Conservation (phyloP, 1,140 invertebrate genomes). For the Polypedilum pembai region DNA sequence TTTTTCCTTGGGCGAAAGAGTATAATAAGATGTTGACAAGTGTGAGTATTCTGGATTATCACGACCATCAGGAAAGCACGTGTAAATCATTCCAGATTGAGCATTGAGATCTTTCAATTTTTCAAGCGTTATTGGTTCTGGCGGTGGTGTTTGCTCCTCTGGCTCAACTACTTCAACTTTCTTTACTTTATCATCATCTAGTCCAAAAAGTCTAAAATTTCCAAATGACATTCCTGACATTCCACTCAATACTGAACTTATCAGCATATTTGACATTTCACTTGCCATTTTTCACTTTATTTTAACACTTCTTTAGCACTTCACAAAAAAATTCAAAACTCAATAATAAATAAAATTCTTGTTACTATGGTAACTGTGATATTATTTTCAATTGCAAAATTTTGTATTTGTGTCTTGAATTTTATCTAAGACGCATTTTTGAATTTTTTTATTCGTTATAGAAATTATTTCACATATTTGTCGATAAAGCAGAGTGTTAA, state of each 20-base stretch:
- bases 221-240: no score
- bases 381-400: not conserved
- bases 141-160: not conserved
- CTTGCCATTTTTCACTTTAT: constrained; percentile 26
- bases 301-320: not conserved
- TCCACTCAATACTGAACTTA: not conserved
- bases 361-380: not conserved
- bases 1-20: constrained; percentile 68
- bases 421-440: not conserved
- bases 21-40: constrained; percentile 63
- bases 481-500: constrained; percentile 8
- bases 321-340: not conserved
- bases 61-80: constrained; percentile 48
- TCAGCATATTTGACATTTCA: constrained; percentile 23
- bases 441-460: not conserved
- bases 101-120: constrained; percentile 42
- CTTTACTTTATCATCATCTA: not conserved
- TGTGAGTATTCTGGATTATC: constrained; percentile 46
- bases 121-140: constrained; percentile 30
- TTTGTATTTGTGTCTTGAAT: not conserved
- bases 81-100: constrained; percentile 46
- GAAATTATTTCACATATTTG: not conserved
- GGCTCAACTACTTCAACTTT: not conserved
- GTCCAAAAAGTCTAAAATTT: not conserved
- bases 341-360: not conserved